Percentiles rank a stretch among this genome's conserved stretches.
Conservation (phyloP, 2,888 invertebrate genomes). For the Sminthurides aquaticus region DNA sequence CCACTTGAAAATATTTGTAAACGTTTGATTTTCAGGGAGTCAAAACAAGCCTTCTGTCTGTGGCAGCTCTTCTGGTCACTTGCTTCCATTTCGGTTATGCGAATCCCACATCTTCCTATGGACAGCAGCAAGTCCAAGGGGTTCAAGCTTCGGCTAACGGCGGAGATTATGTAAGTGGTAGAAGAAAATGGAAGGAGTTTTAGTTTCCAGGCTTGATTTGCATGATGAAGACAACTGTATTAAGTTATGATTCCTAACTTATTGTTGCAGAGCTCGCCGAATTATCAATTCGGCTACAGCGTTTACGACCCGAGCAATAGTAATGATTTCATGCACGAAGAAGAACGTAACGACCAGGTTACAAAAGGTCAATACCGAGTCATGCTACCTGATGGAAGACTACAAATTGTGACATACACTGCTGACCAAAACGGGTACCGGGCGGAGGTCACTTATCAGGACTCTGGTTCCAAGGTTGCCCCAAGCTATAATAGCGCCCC, state of each 20-base stretch:
- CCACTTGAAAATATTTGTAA: too few species aligned
- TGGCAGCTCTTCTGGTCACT: neutral
- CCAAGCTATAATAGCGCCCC: neutral
- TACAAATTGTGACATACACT: constrained; percentile 36
- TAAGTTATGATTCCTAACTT: neutral
- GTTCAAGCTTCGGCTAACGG: too few species aligned
- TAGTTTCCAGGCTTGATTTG: neutral
- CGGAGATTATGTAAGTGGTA: too few species aligned
- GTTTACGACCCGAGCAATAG: constrained; percentile 32
- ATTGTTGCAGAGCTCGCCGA: constrained; percentile 20
- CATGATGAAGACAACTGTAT: neutral
- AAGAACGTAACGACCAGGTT: constrained; percentile 34
- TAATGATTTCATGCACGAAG: constrained; percentile 39
- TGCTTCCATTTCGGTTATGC: neutral
- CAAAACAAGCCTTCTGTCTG: too few species aligned
- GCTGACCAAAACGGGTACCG: constrained; percentile 37
- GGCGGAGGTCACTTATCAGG: constrained; percentile 20
- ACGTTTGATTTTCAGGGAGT: too few species aligned
- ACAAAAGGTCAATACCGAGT: constrained; percentile 37
- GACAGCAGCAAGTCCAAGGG: too few species aligned
- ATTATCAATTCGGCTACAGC: constrained; percentile 41
- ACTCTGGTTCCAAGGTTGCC: neutral
- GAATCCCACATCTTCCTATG: too few species aligned
- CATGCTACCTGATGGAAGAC: constrained; percentile 36
- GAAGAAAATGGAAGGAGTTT: neutral